Base-by-base conservation (phyloP, 2,888 invertebrate species). In the Venusia cambrica region DNA sequence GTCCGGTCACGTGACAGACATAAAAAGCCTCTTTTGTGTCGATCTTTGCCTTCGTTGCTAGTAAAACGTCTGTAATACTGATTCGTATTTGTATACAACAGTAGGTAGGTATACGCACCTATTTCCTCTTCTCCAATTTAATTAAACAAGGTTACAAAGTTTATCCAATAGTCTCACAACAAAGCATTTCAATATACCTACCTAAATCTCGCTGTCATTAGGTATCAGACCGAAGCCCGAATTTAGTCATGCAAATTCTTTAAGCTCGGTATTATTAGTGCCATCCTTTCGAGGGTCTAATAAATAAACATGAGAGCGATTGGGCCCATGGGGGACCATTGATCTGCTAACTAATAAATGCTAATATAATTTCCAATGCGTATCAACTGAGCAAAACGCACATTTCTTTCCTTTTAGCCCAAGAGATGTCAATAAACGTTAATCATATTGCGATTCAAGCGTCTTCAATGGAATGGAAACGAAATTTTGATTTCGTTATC, bases 261-360 rank as follows among this genome's bases (percentile, higher is more conserved):
- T 62, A 73, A 73, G 72, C 73, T 64, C 50, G 55, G 69, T 59
- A 73, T 71, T 69, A 72, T 73, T 72, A 63, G 57, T 48, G 60
- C 62, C 57, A 67, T 73, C 73, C 71, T 67, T 68, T 73, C 62
- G 62, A 71, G 72, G 72, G 73, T 63, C 75, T 75, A 58, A 73
- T 78, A 81, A 79, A 80, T 80, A 79, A 74, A 79, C 80, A 79
- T 80, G 74, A 79, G 62, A 54, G 51, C 60, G 54, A 67, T 70
- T 57, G 62, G 62, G 58, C 64, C 64, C 60, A 68, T 59, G 60
- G 54, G 58, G 54, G 68, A 65, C 65, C 63, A 68, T 70, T 62
- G 62, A 71, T 72, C 67, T 62, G 69, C 68, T 73, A 69, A 68
- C 68, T 63, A 70, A 67, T 75, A 73, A 75, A 75, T 73, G 74